phyloP scores from a whole-genome alignment of 1,140 invertebrate genomes.

The Anastrepha ludens region DNA sequence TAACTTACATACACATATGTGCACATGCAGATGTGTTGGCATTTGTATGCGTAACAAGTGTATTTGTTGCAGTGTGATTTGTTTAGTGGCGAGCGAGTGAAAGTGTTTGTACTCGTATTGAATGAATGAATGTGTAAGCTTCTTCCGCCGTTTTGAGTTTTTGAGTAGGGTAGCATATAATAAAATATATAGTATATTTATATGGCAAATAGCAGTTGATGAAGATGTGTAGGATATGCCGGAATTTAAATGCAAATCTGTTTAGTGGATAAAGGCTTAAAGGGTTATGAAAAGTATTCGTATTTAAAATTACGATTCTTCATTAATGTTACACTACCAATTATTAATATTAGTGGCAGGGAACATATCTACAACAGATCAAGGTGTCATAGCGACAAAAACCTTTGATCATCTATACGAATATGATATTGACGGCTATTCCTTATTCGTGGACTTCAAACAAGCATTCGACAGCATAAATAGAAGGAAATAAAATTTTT shows the following conservation, averaged over 20 bases:
- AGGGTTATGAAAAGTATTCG: too few relatives aligned
- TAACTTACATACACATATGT: background rate
- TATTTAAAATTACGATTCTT: too few relatives aligned
- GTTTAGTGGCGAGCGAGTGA: background rate
- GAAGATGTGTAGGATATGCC: background rate
- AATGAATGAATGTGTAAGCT: background rate
- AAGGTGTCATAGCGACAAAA: too few relatives aligned
- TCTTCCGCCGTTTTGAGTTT: conserved; percentile 3
- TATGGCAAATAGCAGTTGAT: background rate
- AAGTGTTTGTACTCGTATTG: background rate
- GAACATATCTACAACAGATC: too few relatives aligned
- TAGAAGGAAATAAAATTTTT: too few relatives aligned
- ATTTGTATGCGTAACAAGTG: background rate
- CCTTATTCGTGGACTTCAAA: too few relatives aligned
- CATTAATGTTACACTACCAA: too few relatives aligned
- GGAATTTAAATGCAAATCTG: background rate
- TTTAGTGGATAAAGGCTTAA: too few relatives aligned
- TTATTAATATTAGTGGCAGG: too few relatives aligned
- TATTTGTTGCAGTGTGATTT: conserved; percentile 25
- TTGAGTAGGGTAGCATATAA: background rate
- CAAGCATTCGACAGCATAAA: too few relatives aligned
- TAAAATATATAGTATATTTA: background rate
- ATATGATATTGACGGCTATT: too few relatives aligned
- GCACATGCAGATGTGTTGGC: background rate
- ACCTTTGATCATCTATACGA: too few relatives aligned